Base-by-base conservation (phyloP, 1,140 invertebrate genomes). In the Brachionus manjavacas region DNA sequence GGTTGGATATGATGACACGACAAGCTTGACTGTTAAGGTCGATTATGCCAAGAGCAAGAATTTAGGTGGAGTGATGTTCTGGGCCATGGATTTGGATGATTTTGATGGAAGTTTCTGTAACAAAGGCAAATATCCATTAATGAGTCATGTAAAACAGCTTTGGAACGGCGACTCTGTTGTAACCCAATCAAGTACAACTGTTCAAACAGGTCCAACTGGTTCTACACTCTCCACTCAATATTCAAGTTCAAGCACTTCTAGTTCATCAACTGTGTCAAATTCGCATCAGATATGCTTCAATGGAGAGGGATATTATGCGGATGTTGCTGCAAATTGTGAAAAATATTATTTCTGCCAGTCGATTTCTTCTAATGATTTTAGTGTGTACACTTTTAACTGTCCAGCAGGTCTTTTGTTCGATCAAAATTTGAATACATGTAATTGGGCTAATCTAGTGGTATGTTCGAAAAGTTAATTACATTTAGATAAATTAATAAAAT, bases 1-100 rank as follows among this genome's bases (percentile, higher is more conserved):
- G 95, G 95, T 97, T n/a, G 94, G 95, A 1, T 97, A 95, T 87
- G 95, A 97, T 87, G 95, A 97, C 87, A 92, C 46, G 2, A 39
- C 23, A 20, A 87, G 86, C 66, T 43, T 87, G 4, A 41, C 41
- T 39, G 64, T 80, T 23, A 87, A 87, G 84, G 86, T 86, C 16
- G 11, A 55, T 12, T 84, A 74, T 84, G 28, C 46, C 11, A 72
- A 55, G 8, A 60, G 64, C 28, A 52, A 41, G 41, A 16, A 39
- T 74, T 41, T 84, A 28, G 83, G 28, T 35, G 83, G 83, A 41
- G 83, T 49, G 14, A 84, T 84, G 83, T 35, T 84, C 14, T 84
- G 83, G 83, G 41, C 72, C 49, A 35, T 68, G 4, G 83, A 84
- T 84, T 64, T 84, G 20, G 83, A 84, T 23, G 83, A 84, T 84